Base-by-base conservation (phyloP, 2,113 vertebrate species). In the Psittacus erithacus region DNA sequence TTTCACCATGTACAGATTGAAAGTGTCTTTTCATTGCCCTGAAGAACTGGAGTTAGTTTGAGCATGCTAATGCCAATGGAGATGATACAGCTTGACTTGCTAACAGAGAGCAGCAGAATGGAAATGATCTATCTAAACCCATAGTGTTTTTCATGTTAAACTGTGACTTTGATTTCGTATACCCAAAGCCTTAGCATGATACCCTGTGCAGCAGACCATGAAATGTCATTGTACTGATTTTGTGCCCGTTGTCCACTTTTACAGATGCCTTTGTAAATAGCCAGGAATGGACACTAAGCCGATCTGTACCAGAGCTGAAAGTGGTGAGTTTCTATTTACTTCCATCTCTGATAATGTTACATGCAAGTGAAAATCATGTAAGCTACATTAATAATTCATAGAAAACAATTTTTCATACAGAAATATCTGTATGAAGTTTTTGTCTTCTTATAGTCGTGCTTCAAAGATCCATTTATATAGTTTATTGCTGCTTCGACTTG, bases 261-360 rank as follows among this genome's bases (percentile, higher is more conserved):
- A 10, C 98, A 99, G 99, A 99, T 98, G 99, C 99, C 73, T 99
- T 99, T 76, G 99, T 99, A 91, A 99, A 99, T 96, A 99, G 99
- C 97, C 99, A 99, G 97, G 99, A 99, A 96, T 99, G 99, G 99
- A 99, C 99, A 1, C 97, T 99, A 85, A 99, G 99, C 68, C 98
- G 99, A 13, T 97, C 98, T 0, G 99, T 99, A 11, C 99, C 99
- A 0, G 99, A 99, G 90, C 99, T 99, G 62, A 99, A 99, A 99
- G 99, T 99, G 99, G 99, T 99, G 97, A 99, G 99, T 98, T 85
- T 1, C 0, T 64, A 4, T 88, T 92, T 75, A 12, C 47, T 78
- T 76, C n/a, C 12, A 0, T 39, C 63, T 38, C 64, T 28, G 24
- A 29, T 8, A 39, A 29, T 15, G 25, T 33, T 88, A 29, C 3